Percentiles rank a stretch among this genome's conserved stretches.
Conservation (phyloP, 2,797 vertebrate species). For the Hoplostethus mediterraneus region DNA sequence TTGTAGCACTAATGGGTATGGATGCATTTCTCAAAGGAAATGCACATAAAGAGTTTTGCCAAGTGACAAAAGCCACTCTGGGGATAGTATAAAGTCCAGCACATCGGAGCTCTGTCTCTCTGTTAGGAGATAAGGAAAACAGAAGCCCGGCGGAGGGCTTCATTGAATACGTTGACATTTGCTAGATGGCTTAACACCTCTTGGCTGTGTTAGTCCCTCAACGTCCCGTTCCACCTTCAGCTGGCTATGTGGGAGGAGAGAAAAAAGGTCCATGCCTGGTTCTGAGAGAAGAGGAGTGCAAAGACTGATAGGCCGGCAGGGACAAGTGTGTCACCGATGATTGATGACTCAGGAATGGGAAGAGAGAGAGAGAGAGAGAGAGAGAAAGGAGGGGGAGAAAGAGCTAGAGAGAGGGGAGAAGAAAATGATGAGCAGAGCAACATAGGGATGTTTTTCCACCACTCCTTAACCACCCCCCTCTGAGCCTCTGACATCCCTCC, state of each 20-base stretch:
- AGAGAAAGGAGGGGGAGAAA: background rate
- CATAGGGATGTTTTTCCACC: conserved; percentile 48
- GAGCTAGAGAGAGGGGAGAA: background rate
- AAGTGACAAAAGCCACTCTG: background rate
- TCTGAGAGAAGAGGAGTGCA: conserved; percentile 8
- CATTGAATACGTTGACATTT: conserved; percentile 34
- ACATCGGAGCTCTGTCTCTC: conserved; percentile 15
- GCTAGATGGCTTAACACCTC: conserved; percentile 28
- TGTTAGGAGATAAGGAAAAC: conserved; percentile 19
- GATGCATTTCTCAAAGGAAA: background rate
- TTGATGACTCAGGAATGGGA: conserved; percentile 69
- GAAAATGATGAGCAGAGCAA: conserved; percentile 24
- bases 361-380: background rate
- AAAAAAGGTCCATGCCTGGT: conserved; percentile 42
- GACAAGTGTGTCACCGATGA: conserved; percentile 64
- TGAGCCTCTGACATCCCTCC: conserved; percentile 57
- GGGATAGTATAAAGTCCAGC: conserved; percentile 35
- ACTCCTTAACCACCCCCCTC: conserved; percentile 56
- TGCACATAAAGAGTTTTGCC: conserved; percentile 15
- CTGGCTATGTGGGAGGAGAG: conserved; percentile 20
- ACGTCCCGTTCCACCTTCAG: conserved; percentile 24
- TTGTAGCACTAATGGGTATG: conserved; percentile 2
- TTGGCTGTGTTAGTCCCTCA: conserved; percentile 19
- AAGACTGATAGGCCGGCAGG: conserved; percentile 47
- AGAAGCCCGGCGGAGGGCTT: background rate